A percentile compares a stretch with the other conserved stretches of the same genome.
Evolutionary conservation across 2,888 invertebrate species (phyloP).

Genomic region (Anoplius nigerrimus): DNA sequence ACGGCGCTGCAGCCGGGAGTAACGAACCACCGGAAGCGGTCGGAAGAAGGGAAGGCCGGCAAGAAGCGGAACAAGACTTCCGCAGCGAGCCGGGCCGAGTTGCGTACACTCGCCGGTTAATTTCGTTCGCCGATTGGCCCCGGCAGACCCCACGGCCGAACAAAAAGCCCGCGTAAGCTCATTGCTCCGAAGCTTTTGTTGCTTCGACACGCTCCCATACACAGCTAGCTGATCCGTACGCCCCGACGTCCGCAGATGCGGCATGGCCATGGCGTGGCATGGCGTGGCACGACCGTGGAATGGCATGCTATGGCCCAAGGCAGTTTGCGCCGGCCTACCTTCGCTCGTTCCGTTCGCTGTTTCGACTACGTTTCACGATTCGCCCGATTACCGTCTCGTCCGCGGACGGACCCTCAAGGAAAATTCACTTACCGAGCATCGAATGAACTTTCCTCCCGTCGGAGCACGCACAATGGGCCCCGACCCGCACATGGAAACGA

Average conservation of each 20-base stretch:
- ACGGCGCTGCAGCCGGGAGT: too few species aligned
- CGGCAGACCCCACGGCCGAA: slow-evolving; percentile 23
- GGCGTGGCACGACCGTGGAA: too few species aligned
- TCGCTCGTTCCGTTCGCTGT: too few species aligned
- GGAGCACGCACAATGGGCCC: slow-evolving; percentile 43
- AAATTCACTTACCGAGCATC: slow-evolving; percentile 39
- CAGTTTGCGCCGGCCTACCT: not conserved
- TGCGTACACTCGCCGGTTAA: slow-evolving; percentile 38
- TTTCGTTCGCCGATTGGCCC: slow-evolving; percentile 35
- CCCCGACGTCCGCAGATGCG: slow-evolving; percentile 45
- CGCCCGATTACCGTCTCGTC: slow-evolving; percentile 33
- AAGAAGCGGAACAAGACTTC: slow-evolving; percentile 8
- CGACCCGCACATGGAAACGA: slow-evolving; percentile 44
- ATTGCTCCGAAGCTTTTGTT: slow-evolving; percentile 27
- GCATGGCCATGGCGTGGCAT: slow-evolving; percentile 3
- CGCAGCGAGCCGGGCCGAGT: not conserved
- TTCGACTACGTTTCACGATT: slow-evolving; percentile 34
- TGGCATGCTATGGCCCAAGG: not conserved
- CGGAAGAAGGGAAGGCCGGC: slow-evolving; percentile 22
- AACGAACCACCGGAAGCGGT: too few species aligned
- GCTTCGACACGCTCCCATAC: not conserved
- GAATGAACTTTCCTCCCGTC: slow-evolving; percentile 48
- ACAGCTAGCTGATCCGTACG: slow-evolving; percentile 2
- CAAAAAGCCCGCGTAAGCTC: slow-evolving; percentile 17
- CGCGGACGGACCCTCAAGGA: slow-evolving; percentile 18